Evolutionary conservation across 2,113 vertebrate species (phyloP), one percentile per base, ranked within the genome.

Genomic region (Damaliscus lunatus): DNA sequence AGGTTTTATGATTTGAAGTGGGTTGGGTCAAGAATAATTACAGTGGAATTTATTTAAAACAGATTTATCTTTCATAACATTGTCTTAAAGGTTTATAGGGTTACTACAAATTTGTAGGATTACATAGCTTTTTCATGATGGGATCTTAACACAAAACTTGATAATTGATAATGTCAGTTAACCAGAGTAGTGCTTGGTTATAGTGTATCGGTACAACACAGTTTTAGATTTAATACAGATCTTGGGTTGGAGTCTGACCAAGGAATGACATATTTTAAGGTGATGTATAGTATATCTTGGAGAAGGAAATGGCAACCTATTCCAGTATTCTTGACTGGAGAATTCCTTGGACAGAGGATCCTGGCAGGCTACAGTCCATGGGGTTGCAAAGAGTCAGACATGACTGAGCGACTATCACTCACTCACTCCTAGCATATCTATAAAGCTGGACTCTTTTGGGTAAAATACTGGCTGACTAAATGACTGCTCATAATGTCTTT

Each of bases 1-100:
- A 84, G 88, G 55, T 90, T 53, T 96, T 96, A 46, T 55, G n/a
- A 40, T 93, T 96, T 88, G 43, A 91, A 43, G 71, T 67, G 91
- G 46, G 36, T 21, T 81, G 67, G 90, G 90, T 78, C 85, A 93
- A 33, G 88, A 94, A 67, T 94, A 53, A 40, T 97, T 90, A 74
- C 4, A 77, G 31, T n/a, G 87, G 59, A 89, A 86, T 78, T 93
- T 64, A 46, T 80, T 97, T 88, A 55, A 89, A 84, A 94, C 81
- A 90, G 89, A 81, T 71, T 74, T 78, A 87, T 82, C 55, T 3
- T 19, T 48, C 57, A 87, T 85, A 94, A 29, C 0, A 33, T 95
- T 33, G 43, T 96, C 48, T 77, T 48, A 90, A 77, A 52, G 90
- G 29, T 93, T 91, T 78, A 29, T n/a, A 46, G 82, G 48, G 43